Conservation (phyloP, 2,113 vertebrate species). For the Mugil cephalus region DNA sequence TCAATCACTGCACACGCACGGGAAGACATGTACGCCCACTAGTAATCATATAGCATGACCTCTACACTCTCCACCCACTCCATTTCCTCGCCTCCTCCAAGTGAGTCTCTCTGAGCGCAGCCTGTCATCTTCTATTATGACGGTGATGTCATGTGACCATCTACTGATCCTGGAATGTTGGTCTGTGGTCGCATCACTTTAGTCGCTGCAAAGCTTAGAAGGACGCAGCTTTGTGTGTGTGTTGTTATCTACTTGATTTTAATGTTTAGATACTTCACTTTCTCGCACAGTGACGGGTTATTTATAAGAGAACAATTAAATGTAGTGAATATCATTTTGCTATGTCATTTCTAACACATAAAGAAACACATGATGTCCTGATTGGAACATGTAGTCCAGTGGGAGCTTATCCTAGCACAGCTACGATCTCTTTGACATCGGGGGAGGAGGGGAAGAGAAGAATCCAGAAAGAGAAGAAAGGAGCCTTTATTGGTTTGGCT, state of each 20-base stretch:
- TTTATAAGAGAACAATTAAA: background rate
- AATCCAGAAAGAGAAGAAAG: background rate
- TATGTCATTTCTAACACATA: background rate
- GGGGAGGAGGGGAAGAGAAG: slow-evolving; percentile 46
- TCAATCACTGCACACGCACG: slow-evolving; percentile 20
- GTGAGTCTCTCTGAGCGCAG: slow-evolving; percentile 27
- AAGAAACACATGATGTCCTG: background rate
- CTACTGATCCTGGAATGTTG: slow-evolving; percentile 4
- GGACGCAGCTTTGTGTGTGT: no score
- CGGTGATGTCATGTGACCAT: slow-evolving; percentile 64
- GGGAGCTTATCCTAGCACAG: background rate
- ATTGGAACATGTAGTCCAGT: no score
- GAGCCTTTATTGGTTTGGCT: slow-evolving; percentile 24
- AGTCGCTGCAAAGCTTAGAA: background rate
- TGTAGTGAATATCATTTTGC: background rate
- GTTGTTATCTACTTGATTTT: no score
- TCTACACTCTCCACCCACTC: slow-evolving; percentile 14
- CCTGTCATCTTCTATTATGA: slow-evolving; percentile 45
- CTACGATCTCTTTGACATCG: no score
- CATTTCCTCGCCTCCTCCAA: slow-evolving; percentile 19
- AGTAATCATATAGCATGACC: slow-evolving; percentile 22
- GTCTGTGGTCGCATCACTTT: background rate
- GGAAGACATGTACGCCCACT: slow-evolving; percentile 27
- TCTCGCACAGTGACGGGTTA: no score
- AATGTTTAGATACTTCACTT: no score